Conservation (phyloP, 2,888 invertebrate species). For the Mythimna vitellina region DNA sequence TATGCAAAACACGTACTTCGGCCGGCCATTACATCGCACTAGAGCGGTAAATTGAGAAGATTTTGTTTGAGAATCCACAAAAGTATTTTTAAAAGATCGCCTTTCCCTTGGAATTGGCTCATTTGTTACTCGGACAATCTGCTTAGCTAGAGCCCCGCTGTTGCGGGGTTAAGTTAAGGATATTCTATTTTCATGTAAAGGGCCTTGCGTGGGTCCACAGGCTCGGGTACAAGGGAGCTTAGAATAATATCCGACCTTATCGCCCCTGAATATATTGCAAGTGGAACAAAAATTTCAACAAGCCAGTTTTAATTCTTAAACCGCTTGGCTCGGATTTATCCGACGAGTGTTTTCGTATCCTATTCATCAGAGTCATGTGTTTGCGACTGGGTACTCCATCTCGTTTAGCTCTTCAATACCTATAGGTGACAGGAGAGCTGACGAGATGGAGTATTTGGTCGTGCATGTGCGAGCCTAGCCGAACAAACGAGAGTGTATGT, state of each 20-base stretch:
- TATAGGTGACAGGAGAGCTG: too few relatives aligned
- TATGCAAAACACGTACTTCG: conserved; percentile 65
- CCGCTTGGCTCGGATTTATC: too few relatives aligned
- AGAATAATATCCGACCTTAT: conserved; percentile 50
- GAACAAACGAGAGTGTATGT: too few relatives aligned
- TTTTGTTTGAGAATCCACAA: conserved; percentile 57
- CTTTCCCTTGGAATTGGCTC: conserved; percentile 71
- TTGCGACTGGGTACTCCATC: too few relatives aligned
- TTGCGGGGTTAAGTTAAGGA: conserved; percentile 49
- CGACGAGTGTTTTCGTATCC: too few relatives aligned
- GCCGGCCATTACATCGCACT: conserved; percentile 57
- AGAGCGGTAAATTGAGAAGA: conserved; percentile 61
- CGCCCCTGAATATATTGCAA: conserved; percentile 44
- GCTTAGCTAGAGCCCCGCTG: conserved; percentile 59
- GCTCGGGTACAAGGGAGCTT: conserved; percentile 42
- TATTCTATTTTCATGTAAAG: conserved; percentile 66
- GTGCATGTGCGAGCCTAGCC: too few relatives aligned
- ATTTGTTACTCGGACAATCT: conserved; percentile 75
- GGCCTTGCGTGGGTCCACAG: conserved; percentile 40
- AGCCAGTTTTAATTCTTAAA: neutral
- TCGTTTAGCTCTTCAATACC: too few relatives aligned
- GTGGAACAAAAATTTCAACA: conserved; percentile 24
- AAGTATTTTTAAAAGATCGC: conserved; percentile 69
- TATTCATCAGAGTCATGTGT: too few relatives aligned
- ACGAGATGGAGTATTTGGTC: too few relatives aligned